phyloP scores from a whole-genome alignment of 2,113 vertebrate genomes.

The Oreochromis spilurus region DNA sequence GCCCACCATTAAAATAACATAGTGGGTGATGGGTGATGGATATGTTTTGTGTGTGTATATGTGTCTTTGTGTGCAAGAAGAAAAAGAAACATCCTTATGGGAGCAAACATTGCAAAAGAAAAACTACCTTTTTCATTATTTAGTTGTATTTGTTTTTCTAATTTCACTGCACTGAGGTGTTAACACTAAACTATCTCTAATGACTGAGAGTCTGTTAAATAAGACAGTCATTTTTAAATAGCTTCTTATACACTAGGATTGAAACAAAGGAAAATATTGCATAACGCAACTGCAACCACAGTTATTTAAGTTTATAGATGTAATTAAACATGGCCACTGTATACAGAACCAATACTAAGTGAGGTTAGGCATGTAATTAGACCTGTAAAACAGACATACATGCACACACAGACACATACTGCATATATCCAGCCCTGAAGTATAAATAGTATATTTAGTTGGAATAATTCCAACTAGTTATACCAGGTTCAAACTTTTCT shows the following conservation, averaged over 20 bases:
- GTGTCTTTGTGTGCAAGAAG: not conserved
- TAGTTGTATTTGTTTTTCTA: not conserved
- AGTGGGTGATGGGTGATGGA: not conserved
- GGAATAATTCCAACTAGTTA: not conserved
- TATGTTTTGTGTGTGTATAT: not conserved
- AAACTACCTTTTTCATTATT: rapidly evolving
- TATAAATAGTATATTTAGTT: not conserved
- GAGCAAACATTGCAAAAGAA: not conserved
- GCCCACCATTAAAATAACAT: not conserved
- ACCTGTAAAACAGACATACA: not conserved
- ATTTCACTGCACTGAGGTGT: not conserved
- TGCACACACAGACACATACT: not conserved
- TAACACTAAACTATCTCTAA: not conserved
- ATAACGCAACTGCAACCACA: not conserved
- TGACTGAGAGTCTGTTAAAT: not conserved
- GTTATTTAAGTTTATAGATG: not conserved
- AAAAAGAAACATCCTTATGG: not conserved
- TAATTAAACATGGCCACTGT: not conserved
- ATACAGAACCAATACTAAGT: not conserved
- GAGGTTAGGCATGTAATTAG: not conserved
- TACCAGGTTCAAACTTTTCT: not conserved
- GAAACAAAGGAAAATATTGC: not conserved
- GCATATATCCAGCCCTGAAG: not conserved
- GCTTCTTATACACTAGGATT: not conserved
- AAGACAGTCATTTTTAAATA: not conserved